Conservation (phyloP, 1,140 invertebrate genomes). For the Cotesia vestalis region DNA sequence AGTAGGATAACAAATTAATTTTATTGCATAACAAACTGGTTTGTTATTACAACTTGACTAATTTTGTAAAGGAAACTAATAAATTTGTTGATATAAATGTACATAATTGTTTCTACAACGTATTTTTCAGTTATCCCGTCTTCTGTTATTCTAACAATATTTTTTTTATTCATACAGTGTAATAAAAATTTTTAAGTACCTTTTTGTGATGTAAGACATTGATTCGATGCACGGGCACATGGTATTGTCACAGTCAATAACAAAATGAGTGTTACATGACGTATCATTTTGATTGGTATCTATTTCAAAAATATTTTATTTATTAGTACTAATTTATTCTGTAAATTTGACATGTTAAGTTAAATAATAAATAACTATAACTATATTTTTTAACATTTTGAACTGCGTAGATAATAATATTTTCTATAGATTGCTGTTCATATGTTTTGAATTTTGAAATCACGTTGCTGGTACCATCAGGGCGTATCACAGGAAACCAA, state of each 20-base stretch:
- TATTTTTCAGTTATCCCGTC: slow-evolving; percentile 7
- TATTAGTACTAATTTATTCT: neutral
- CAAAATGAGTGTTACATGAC: slow-evolving; percentile 39
- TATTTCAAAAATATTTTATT: slow-evolving; percentile 28
- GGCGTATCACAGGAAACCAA: no score
- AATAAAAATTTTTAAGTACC: slow-evolving; percentile 38
- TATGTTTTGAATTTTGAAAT: no score
- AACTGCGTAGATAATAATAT: no score
- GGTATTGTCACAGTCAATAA: slow-evolving; percentile 44
- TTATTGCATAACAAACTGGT: no score
- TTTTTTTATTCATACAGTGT: no score
- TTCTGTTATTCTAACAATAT: neutral
- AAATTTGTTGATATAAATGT: no score
- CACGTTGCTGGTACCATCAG: no score
- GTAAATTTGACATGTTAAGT: neutral
- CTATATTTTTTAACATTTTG: no score
- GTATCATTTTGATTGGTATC: slow-evolving; percentile 49
- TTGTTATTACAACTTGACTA: no score
- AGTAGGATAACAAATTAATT: no score
- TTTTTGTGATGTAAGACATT: slow-evolving; percentile 52
- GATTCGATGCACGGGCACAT: slow-evolving; percentile 45
- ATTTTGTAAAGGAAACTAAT: no score
- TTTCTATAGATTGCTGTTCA: no score
- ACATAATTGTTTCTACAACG: neutral
- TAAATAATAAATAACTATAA: neutral